Evolutionary conservation across 2,113 vertebrate species (phyloP).

Genomic region (Motacilla alba): DNA sequence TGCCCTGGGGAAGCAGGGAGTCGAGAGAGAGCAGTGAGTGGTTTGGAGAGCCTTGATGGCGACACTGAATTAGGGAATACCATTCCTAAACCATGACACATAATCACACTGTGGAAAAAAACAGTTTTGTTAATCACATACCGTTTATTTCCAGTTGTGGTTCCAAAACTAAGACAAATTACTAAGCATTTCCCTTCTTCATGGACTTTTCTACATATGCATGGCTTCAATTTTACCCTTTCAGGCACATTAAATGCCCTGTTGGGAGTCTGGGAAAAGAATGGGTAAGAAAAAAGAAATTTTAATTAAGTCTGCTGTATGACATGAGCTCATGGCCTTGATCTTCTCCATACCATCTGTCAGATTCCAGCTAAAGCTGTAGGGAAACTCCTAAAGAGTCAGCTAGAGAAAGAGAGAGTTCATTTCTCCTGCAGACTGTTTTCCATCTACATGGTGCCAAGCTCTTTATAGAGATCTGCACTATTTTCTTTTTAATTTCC

Average conservation of each 20-base stretch:
- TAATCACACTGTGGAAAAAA: background rate
- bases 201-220: background rate
- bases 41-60: background rate
- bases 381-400: background rate
- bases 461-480: background rate
- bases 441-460: background rate
- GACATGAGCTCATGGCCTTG: background rate
- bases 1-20: background rate
- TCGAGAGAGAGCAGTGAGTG: rapidly evolving
- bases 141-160: background rate
- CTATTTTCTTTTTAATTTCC: background rate
- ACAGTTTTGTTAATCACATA: background rate
- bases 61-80: background rate
- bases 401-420: background rate
- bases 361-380: background rate
- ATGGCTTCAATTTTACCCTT: background rate
- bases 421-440: background rate
- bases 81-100: background rate
- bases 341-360: constrained; percentile 15
- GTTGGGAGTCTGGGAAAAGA: background rate
- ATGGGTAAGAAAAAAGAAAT: background rate
- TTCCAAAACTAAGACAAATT: background rate
- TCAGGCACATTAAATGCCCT: background rate
- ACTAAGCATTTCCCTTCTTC: background rate
- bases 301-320: background rate